These are phyloP conservation scores for Ceratina australensis DNA, from an alignment of 1,140 invertebrate species.

Conservation along the genomic window DNA sequence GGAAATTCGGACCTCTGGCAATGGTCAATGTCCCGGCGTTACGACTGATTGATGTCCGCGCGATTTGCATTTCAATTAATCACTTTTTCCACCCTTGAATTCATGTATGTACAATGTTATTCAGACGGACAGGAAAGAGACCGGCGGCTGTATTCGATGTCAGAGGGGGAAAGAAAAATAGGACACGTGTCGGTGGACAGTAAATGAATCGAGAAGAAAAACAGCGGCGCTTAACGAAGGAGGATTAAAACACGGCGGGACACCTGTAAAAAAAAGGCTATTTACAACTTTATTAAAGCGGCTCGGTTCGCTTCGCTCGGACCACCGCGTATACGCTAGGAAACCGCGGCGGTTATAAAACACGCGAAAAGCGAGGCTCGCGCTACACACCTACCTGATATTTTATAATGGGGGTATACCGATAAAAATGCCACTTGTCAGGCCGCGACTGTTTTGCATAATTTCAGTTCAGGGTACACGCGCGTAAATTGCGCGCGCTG, in stretches of 20 bases:
- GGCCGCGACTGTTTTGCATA: conserved; percentile 35
- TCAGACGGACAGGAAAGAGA: background rate
- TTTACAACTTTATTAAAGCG: conserved; percentile 35
- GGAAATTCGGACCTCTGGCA: background rate
- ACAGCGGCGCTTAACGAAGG: conserved; percentile 12
- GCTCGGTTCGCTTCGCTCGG: background rate
- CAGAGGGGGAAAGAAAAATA: conserved; percentile 1
- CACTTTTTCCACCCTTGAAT: background rate
- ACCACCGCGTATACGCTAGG: background rate
- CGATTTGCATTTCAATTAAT: background rate
- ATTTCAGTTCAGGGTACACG: conserved; percentile 47
- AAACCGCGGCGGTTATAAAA: background rate
- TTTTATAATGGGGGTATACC: conserved; percentile 21
- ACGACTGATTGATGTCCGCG: background rate
- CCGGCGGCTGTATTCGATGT: background rate
- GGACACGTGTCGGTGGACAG: background rate
- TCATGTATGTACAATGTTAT: background rate
- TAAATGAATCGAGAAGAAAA: background rate
- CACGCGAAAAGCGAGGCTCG: conserved; percentile 4
- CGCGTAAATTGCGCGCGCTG: conserved; percentile 33
- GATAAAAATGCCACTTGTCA: conserved; percentile 34
- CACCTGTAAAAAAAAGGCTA: conserved; percentile 36
- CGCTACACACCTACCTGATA: conserved; percentile 5
- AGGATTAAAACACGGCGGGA: conserved; percentile 3
- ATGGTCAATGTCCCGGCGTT: background rate